phyloP scores from a whole-genome alignment of 2,888 invertebrate genomes.

The Thymelicus acteon region DNA sequence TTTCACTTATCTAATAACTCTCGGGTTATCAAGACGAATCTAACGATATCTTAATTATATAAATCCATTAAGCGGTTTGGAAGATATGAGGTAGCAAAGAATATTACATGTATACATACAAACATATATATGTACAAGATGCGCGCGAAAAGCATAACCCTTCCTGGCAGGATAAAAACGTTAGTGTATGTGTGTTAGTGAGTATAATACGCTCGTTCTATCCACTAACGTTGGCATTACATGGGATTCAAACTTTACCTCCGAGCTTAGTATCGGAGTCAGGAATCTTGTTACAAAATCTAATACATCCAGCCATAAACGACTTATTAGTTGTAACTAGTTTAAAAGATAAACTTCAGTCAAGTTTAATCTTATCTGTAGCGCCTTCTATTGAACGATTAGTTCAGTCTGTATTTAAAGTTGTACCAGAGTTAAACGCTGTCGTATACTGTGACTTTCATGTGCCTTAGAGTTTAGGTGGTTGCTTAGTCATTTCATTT shows the following conservation, averaged over 20 bases:
- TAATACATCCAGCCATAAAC: conserved; percentile 38
- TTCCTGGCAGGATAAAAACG: too few species aligned
- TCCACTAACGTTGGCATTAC: conserved; percentile 30
- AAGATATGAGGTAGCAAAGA: too few species aligned
- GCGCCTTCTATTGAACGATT: conserved; percentile 8
- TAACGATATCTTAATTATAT: too few species aligned
- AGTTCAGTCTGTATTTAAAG: conserved; percentile 10
- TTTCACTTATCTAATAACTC: too few species aligned
- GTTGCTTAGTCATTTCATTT: too few species aligned
- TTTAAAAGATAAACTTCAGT: conserved; percentile 29
- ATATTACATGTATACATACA: too few species aligned
- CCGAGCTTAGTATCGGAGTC: conserved; percentile 29
- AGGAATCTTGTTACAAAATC: conserved; percentile 41
- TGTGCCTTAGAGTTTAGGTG: too few species aligned
- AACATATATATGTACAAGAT: too few species aligned
- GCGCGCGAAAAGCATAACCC: too few species aligned
- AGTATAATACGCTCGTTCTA: conserved; percentile 12
- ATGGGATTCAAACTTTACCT: conserved; percentile 37
- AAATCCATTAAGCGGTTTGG: too few species aligned
- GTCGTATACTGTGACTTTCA: too few species aligned
- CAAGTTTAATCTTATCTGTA: conserved; percentile 26
- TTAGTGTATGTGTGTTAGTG: neutral
- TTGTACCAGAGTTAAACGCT: neutral
- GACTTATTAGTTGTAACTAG: conserved; percentile 44
- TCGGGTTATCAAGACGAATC: too few species aligned